Evolutionary conservation across 2,113 vertebrate genomes (phyloP).

Genomic region (Myotis davidii): DNA sequence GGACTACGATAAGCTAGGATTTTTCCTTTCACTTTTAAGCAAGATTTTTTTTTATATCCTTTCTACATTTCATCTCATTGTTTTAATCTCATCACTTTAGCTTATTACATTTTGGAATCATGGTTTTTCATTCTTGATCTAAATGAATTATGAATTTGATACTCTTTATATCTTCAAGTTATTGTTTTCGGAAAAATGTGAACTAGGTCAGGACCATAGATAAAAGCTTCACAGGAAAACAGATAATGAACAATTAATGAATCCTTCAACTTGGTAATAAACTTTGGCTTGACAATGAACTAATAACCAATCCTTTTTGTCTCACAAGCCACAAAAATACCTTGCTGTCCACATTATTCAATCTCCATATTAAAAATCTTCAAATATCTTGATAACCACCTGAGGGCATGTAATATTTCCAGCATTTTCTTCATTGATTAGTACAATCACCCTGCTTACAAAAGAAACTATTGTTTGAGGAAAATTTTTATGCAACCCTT

Average conservation of each 20-base stretch:
- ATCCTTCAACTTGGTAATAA: background rate
- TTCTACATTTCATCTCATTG: background rate
- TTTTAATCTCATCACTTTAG: constrained; percentile 31
- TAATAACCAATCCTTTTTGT: background rate
- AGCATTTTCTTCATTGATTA: background rate
- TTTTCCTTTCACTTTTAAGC: background rate
- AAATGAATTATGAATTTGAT: constrained; percentile 2
- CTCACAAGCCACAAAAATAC: background rate
- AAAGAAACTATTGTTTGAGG: background rate
- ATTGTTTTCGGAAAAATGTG: background rate
- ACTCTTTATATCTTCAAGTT: background rate
- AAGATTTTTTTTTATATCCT: background rate
- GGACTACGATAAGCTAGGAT: background rate
- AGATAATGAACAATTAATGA: background rate
- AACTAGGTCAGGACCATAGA: background rate
- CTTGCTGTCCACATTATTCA: background rate
- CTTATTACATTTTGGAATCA: background rate
- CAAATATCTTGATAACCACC: background rate
- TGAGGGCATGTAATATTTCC: background rate
- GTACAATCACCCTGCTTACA: background rate
- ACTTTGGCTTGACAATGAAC: background rate
- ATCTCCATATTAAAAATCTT: background rate
- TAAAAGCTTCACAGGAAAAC: background rate
- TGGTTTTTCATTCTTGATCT: background rate
- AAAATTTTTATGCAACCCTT: background rate